Evolutionary conservation across 2,888 invertebrate genomes (phyloP).

Genomic region (Tenthredo distinguenda): DNA sequence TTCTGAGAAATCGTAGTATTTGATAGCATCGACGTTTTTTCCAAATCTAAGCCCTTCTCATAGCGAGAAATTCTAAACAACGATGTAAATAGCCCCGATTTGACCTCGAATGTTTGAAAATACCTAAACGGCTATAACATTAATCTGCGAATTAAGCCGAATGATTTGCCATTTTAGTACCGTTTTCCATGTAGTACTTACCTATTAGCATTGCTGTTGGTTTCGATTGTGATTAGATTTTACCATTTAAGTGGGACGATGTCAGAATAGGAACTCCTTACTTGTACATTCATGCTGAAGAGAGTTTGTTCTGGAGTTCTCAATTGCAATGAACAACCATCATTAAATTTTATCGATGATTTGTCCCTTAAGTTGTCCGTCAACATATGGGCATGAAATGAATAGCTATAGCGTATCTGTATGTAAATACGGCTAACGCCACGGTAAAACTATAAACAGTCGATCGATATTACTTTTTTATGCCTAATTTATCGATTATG

Average conservation of each 20-base stretch:
- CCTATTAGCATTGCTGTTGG: constrained; percentile 15
- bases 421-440: background rate
- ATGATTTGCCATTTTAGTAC: background rate
- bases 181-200: background rate
- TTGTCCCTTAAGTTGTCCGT: background rate
- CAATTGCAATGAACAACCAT: background rate
- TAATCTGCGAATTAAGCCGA: background rate
- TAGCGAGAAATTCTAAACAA: too few species aligned
- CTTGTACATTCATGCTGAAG: background rate
- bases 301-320: background rate
- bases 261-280: background rate
- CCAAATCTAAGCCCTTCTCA: background rate
- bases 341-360: background rate
- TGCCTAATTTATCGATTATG: too few species aligned
- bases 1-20: background rate
- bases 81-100: background rate
- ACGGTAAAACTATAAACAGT: background rate
- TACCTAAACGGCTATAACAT: background rate
- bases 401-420: background rate
- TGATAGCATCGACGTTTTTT: background rate
- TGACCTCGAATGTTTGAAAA: background rate
- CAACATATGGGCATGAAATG: background rate
- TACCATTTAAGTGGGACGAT: background rate
- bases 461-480: too few species aligned
- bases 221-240: background rate